Percentiles rank a stretch among this genome's conserved stretches.
These are phyloP conservation scores for Myiotriccus ornatus DNA, from an alignment of 2,797 vertebrate species.

Conservation along the genomic window DNA sequence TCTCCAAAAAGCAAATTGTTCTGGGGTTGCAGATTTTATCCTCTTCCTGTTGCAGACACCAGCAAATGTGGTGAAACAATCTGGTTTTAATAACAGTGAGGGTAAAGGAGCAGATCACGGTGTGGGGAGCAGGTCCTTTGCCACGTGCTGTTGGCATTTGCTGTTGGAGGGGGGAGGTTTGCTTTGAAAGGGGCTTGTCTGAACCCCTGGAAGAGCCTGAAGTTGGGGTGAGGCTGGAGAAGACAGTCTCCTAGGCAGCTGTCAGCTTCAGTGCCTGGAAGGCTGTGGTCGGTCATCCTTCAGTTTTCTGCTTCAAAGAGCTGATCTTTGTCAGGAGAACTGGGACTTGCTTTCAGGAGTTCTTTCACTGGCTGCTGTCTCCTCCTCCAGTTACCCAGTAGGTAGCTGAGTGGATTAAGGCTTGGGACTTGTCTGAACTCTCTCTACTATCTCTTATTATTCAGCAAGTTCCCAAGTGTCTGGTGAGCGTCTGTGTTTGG, in stretches of 20 bases:
- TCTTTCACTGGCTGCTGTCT: slow-evolving; percentile 40
- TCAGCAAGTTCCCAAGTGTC: slow-evolving; percentile 25
- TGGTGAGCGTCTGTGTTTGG: background rate
- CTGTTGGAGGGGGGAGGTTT: background rate
- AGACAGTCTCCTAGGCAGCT: slow-evolving; percentile 4
- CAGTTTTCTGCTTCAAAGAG: slow-evolving; percentile 57
- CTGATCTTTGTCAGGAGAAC: slow-evolving; percentile 43
- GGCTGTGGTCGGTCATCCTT: background rate
- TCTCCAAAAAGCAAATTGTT: background rate
- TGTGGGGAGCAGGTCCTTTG: background rate
- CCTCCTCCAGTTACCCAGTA: slow-evolving; percentile 2
- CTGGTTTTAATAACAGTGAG: background rate
- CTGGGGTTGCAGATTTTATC: background rate
- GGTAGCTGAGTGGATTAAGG: background rate
- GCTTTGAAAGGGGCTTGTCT: background rate
- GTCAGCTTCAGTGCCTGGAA: slow-evolving; percentile 33
- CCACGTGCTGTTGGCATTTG: background rate
- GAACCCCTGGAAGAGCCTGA: background rate
- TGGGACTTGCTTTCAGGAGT: slow-evolving; percentile 20
- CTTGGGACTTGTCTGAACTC: background rate
- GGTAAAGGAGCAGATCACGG: background rate
- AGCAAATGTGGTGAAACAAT: background rate
- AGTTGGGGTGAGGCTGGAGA: background rate
- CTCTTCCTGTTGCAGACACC: background rate
- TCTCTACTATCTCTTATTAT: slow-evolving; percentile 24